Base-by-base conservation (phyloP, 2,888 invertebrate species). In the Plebejus melissa region DNA sequence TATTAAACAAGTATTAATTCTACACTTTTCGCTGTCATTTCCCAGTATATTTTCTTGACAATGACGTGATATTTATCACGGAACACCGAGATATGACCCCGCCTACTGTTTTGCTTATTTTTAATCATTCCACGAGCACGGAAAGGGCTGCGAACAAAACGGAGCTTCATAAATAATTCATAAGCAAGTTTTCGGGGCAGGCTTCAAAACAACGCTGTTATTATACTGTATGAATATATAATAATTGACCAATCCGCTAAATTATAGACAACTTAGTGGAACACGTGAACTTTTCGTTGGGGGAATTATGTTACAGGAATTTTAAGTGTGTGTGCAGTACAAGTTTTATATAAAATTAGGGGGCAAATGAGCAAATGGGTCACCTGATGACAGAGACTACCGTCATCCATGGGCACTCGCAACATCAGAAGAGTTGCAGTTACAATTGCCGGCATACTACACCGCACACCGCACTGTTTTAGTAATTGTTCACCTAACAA, bases 61-160 rank as follows among this genome's bases (percentile, higher is more conserved):
- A 58, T 22, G 58, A 58, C 58, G 58, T 58, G 7, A 22, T 58
- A 58, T 58, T 58, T 60, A 60, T 28, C 9, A 60, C 28, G 28
- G 11, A 28, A 28, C 28, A 28, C 50, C 46, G 13, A 69, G 69
- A 41, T 13, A 11, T 69, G 58, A 28, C 69, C 72, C n/a, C 57
- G 32, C 11, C 69, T 54, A n/a, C 74, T 54, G n/a, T 74, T 70
- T 76, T 36, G 50, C 22, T 75, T 77, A 76, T 77, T 80, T 80
- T 79, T 79, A 81, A 82, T 82, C 82, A 80, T 82, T 80, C 80
- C 76, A 80, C 82, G 80, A 82, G 82, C 80, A 81, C 80, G 28
- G 81, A 79, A 79, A 81, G 78, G 78, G 70, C 50, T 28, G 70
- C 74, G 75, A 75, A 75, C 77, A 77, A 76, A 79, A 81, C 79